Evolutionary conservation across 2,797 vertebrate genomes (phyloP).

Genomic region (Onychomys torridus): DNA sequence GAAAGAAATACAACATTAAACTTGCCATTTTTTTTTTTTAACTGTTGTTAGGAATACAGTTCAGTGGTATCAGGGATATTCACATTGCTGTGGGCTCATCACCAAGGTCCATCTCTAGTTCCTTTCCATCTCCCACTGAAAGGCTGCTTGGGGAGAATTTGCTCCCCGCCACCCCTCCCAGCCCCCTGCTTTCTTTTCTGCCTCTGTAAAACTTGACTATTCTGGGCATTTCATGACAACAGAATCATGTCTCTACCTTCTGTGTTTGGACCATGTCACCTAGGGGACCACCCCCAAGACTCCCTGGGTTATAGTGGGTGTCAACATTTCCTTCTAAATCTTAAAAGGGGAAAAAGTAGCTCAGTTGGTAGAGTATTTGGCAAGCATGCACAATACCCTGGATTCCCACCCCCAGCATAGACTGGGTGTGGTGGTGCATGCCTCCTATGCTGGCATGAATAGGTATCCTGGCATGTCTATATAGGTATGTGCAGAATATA

Average conservation of each 20-base stretch:
- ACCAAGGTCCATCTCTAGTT: background rate
- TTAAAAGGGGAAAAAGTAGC: too few species aligned
- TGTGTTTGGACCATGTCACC: background rate
- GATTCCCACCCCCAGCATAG: background rate
- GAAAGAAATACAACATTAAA: background rate
- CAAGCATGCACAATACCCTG: background rate
- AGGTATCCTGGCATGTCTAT: background rate
- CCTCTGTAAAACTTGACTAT: background rate
- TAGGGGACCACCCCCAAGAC: background rate
- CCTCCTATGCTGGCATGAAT: background rate
- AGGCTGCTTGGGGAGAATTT: background rate
- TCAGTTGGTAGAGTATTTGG: background rate
- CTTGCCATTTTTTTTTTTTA: background rate
- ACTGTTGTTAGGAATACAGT: background rate
- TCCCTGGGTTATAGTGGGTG: rapidly evolving
- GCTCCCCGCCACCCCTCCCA: rapidly evolving
- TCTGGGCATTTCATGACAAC: background rate
- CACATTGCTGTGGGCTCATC: background rate
- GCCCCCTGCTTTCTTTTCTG: background rate
- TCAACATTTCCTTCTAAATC: background rate
- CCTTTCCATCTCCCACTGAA: background rate
- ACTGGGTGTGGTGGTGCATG: rapidly evolving
- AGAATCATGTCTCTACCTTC: background rate
- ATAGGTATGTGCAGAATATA: background rate
- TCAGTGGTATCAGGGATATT: too few species aligned